These are phyloP conservation scores for Myrmecobius fasciatus DNA, from an alignment of 2,113 vertebrate species.

Conservation along the genomic window DNA sequence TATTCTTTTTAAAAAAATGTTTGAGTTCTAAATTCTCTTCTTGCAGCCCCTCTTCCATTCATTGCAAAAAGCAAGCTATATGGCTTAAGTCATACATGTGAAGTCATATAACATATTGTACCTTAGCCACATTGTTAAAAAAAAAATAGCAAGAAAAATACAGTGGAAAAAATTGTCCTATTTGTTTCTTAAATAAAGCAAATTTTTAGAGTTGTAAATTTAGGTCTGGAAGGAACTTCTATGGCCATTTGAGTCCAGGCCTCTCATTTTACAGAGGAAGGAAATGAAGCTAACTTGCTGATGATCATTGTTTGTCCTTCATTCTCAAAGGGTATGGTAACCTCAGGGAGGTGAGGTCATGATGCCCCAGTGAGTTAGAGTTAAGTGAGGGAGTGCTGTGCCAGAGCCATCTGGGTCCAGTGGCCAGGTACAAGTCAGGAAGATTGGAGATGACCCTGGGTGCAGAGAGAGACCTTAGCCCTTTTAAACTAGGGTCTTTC, in stretches of 20 bases:
- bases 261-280: not conserved
- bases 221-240: not conserved
- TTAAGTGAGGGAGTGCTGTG: no score
- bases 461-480: no score
- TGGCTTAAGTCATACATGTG: not conserved
- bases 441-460: no score
- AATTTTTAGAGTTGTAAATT: not conserved
- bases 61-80: not conserved
- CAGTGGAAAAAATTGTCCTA: not conserved
- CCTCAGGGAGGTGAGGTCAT: no score
- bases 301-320: no score
- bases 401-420: no score
- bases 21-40: not conserved
- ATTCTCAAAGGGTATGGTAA: no score
- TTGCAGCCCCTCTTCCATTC: not conserved
- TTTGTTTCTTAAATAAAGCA: not conserved
- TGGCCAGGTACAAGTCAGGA: no score
- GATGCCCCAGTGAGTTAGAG: no score
- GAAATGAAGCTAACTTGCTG: not conserved
- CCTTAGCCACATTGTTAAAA: not conserved
- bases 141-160: not conserved
- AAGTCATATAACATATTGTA: not conserved
- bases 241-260: not conserved
- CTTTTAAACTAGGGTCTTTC: no score
- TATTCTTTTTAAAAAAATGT: not conserved